phyloP scores from a whole-genome alignment of 2,113 vertebrate genomes.

The Barbus barbus region DNA sequence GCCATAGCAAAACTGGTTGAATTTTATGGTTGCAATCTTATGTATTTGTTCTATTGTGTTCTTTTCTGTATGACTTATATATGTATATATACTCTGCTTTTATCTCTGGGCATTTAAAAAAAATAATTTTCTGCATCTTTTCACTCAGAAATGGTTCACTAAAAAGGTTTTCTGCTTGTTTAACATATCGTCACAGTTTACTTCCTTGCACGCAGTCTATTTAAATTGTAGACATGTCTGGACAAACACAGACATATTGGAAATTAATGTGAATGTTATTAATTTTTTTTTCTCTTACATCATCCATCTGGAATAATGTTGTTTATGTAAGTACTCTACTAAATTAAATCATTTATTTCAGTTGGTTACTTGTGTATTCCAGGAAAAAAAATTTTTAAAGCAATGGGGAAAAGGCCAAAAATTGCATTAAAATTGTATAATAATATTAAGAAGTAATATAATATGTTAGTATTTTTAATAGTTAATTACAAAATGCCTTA shows the following conservation, averaged over 20 bases:
- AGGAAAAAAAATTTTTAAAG: not conserved
- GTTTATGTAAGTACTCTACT: not conserved
- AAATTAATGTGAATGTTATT: not conserved
- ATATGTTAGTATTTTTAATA: not conserved
- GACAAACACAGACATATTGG: not conserved
- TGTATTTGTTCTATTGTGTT: not conserved
- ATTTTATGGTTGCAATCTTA: not conserved
- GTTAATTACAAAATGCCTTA: not conserved
- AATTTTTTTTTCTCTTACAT: not conserved
- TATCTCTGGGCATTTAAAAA: not conserved
- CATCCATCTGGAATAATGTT: not conserved
- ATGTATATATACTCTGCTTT: not conserved
- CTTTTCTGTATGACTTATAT: not conserved
- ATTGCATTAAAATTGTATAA: not conserved
- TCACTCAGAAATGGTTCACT: not conserved
- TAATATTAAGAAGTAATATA: not conserved
- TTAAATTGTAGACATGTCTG: not conserved
- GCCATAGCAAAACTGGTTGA: not conserved
- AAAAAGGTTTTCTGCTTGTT: not conserved
- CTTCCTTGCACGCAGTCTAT: not conserved
- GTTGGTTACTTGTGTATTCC: not conserved
- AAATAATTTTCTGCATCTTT: not conserved
- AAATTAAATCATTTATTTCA: not conserved
- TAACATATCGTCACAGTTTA: not conserved
- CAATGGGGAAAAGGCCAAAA: not conserved